Percentiles rank a stretch among this genome's conserved stretches.
These are phyloP conservation scores for Drosophila nannoptera DNA, from an alignment of 1,140 invertebrate genomes.

Conservation along the genomic window DNA sequence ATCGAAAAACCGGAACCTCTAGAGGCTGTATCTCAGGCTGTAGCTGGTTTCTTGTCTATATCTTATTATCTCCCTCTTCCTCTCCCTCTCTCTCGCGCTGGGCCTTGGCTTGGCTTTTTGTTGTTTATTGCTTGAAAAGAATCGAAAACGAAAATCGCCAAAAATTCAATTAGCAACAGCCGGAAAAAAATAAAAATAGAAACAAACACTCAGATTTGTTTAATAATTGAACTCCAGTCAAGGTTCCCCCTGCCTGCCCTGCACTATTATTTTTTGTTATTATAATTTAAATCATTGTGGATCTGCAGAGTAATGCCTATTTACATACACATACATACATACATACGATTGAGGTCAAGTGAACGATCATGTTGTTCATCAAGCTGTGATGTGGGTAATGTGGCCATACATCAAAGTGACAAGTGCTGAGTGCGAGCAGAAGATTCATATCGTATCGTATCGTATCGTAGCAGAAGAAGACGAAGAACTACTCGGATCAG, in stretches of 20 bases:
- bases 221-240: constrained; percentile 72
- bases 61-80: constrained; percentile 54
- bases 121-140: constrained; percentile 46
- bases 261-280: constrained; percentile 16
- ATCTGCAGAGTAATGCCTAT: constrained; percentile 24
- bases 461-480: no score
- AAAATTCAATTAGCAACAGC: constrained; percentile 65
- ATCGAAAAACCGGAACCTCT: constrained; percentile 65
- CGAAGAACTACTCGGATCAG: constrained; percentile 7
- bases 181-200: constrained; percentile 35
- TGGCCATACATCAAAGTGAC: constrained; percentile 65
- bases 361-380: constrained; percentile 29
- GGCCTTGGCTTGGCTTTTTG: constrained; percentile 35
- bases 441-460: constrained; percentile 13
- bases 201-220: constrained; percentile 63
- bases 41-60: constrained; percentile 56
- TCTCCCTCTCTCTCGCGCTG: constrained; percentile 59
- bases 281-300: constrained; percentile 15
- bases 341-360: constrained; percentile 61
- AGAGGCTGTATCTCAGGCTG: constrained; percentile 28
- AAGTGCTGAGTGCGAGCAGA: constrained; percentile 45
- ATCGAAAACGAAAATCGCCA: constrained; percentile 35
- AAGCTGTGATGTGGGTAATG: constrained; percentile 16
- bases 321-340: constrained; percentile 16
- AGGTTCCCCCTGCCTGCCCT: constrained; percentile 45